Evolutionary conservation across 2,113 vertebrate genomes (phyloP), one percentile per base, ranked within the genome.

Genomic region (Trichomycterus rosablanca): DNA sequence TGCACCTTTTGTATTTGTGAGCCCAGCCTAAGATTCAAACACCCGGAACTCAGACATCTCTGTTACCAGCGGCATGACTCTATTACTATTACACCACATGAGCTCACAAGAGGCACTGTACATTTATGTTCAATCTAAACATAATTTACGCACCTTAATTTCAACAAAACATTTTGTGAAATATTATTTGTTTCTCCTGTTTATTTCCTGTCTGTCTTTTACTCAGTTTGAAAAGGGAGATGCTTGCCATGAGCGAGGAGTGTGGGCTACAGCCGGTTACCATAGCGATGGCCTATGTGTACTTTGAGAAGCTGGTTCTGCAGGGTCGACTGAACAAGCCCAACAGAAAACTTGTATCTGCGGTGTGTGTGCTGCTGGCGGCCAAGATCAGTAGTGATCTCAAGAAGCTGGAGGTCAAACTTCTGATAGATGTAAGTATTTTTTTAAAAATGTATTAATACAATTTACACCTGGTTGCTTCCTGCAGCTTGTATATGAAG

Each of bases 381-480:
- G 95, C 96, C 68, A 99, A 99, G 87, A 97, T 98, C 85, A 95
- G 94, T 88, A 97, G 95, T 1, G 96, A 98, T 68, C 89, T 99
- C 71, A 89, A 90, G 81, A 98, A 93, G 77, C 85, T 81, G 0
- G 94, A 97, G 59, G 94, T 99, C 34, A 93, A 89, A 70, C 94
- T 95, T 73, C 90, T 99, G 46, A 90, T 99, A 5, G 96, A 98
- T 0, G 96, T 99, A 84, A 92, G 95, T 91, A 16, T n/a, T 1
- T 3, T 2, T 20, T 35, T 35, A 5, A 1, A 35, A 35, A 35
- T 35, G 14, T 11, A 35, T 35, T 35, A n/a, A 8, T 35, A 35
- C 34, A 35, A 32, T 32, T 32, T 5, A 32, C 30, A n/a, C n/a
- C n/a, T n/a, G n/a, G n/a, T n/a, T n/a, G n/a, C n/a, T n/a, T n/a